phyloP scores from a whole-genome alignment of 2,113 vertebrate genomes.

The Tringa solitaria region DNA sequence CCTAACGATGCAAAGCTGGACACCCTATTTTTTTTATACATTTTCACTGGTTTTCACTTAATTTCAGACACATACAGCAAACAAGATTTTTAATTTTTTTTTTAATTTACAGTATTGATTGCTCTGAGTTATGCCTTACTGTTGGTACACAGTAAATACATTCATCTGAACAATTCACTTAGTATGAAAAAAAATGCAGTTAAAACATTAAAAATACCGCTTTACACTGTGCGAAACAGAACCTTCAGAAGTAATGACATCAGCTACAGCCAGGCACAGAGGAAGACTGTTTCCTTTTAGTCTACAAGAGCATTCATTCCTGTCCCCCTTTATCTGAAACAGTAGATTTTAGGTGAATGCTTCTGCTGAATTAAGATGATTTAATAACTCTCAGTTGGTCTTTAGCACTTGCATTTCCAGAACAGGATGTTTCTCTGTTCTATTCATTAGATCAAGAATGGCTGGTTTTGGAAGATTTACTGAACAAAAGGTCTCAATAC shows the following conservation, averaged over 20 bases:
- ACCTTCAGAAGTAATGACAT: not conserved
- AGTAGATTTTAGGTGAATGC: not conserved
- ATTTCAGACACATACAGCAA: slow-evolving; percentile 23
- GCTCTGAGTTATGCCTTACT: not conserved
- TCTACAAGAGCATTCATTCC: not conserved
- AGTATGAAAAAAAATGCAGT: not conserved
- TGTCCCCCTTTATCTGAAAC: not conserved
- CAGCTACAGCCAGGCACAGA: not conserved
- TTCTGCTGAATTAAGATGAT: not conserved
- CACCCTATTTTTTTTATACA: not conserved
- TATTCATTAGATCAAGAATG: not conserved
- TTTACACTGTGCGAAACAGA: slow-evolving; percentile 10
- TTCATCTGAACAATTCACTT: slow-evolving; percentile 24
- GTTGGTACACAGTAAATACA: slow-evolving; percentile 44
- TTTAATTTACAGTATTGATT: slow-evolving; percentile 45
- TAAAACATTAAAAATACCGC: slow-evolving; percentile 12
- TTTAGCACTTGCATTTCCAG: not conserved
- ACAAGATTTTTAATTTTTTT: not conserved
- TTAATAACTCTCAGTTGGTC: not conserved
- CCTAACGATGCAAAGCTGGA: not conserved
- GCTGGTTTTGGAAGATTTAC: not conserved
- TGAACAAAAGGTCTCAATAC: not conserved
- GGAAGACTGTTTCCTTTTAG: not conserved
- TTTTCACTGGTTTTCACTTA: not conserved
- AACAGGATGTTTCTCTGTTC: not conserved